A percentile compares a stretch with the other conserved stretches of the same genome.
phyloP scores from a whole-genome alignment of 2,113 vertebrate species.

The Lichenostomus cassidix region DNA sequence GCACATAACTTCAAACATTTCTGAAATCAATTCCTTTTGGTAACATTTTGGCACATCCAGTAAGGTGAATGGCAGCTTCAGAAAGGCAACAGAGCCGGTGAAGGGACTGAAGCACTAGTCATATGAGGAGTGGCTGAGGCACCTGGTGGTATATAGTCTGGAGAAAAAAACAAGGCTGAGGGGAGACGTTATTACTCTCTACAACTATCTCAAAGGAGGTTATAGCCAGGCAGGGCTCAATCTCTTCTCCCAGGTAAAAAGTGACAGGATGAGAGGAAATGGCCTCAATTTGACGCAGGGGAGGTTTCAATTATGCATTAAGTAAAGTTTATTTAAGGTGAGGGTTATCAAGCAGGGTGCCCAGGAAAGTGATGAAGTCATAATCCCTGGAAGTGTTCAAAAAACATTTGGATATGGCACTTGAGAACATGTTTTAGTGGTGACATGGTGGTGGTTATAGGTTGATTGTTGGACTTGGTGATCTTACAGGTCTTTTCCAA shows the following conservation, averaged over 20 bases:
- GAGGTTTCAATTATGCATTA: background rate
- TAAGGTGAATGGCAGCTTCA: background rate
- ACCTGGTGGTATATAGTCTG: background rate
- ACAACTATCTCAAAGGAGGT: background rate
- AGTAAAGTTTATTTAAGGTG: background rate
- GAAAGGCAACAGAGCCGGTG: background rate
- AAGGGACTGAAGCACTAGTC: background rate
- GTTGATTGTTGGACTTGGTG: background rate
- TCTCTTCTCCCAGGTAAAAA: background rate
- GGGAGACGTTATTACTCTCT: background rate
- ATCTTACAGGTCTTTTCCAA: background rate
- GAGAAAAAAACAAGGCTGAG: background rate
- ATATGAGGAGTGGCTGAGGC: background rate
- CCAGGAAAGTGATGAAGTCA: background rate
- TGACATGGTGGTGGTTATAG: background rate
- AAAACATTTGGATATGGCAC: background rate
- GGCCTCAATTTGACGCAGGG: background rate
- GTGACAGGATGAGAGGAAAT: background rate
- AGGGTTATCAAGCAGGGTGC: background rate
- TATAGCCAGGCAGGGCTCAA: background rate
- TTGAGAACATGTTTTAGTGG: background rate
- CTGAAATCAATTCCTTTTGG: background rate
- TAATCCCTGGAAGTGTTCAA: background rate
- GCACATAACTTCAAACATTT: background rate
- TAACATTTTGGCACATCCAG: background rate